Base-by-base conservation (phyloP, 2,113 vertebrate species). In the Steatornis caripensis region DNA sequence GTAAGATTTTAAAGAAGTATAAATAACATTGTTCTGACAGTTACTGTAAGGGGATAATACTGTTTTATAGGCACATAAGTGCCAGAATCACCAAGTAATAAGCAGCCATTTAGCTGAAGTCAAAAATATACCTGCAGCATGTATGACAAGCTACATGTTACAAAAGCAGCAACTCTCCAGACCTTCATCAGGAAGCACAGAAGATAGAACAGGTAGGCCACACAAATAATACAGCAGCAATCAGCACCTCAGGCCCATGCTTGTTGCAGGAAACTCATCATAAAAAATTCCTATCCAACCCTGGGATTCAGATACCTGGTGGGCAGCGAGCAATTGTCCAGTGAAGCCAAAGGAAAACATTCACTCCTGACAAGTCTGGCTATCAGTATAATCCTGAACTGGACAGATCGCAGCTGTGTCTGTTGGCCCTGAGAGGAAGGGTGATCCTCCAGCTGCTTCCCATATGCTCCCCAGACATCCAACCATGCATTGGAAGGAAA, bases 381-480 rank as follows among this genome's bases (percentile, higher is more conserved):
- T 74, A 14, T 17, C 55, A 48, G 54, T 49, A 87, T 26, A 74
- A 19, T 27, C 27, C 49, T 45, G 54, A 87, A 58, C 4, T n/a
- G 37, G 30, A 23, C 26, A 46, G 58, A 30, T 26, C 1, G 2
- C 4, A 69, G 45, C 39, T 66, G 27, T 45, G 12, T 14, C 62
- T 64, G 29, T 46, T 3, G 0, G 15, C 15, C 27, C 51, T 14
- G 11, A 43, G 58, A 45, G 16, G 18, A 85, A 27, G 17, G 17
- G 15, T 30, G n/a, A 72, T 36, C 41, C 61, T 60, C 68, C n/a
- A 64, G 48, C 49, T 83, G 82, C 77, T 53, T 79, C 30, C 60
- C 70, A 86, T 6, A 2, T 0, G 0, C 13, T 77, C 36, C 51
- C 60, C 49, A 78, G 54, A 36, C 12, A 34, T n/a, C n/a, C 2